Conservation (phyloP, 2,113 vertebrate genomes). For the Lycocorax pyrrhopterus region DNA sequence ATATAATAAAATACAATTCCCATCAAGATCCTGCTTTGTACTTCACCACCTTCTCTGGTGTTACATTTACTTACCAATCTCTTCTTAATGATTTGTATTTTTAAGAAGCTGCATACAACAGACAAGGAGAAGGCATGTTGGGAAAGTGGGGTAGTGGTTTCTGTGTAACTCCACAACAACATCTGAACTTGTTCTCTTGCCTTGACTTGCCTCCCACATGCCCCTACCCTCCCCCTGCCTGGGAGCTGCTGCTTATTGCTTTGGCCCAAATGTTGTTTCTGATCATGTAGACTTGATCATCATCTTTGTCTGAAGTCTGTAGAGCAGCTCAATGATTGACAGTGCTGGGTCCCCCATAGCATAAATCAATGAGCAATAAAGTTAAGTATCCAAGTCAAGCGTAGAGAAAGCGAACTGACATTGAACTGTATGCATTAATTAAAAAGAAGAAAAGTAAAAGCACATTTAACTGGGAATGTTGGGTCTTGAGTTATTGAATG, state of each 20-base stretch:
- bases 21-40: not conserved
- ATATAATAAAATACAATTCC: not conserved
- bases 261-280: not conserved
- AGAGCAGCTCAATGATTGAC: not conserved
- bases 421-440: not conserved
- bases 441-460: not conserved
- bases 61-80: not conserved
- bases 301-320: not conserved
- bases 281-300: not conserved
- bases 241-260: not conserved
- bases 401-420: not conserved
- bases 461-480: rapidly evolving
- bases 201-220: not conserved
- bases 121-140: not conserved
- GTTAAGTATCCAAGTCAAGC: not conserved
- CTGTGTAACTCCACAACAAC: not conserved
- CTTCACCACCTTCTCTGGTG: not conserved
- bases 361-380: slow-evolving; percentile 13
- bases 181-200: not conserved
- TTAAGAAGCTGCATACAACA: not conserved
- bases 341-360: not conserved
- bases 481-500: not conserved
- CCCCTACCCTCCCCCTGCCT: rapidly evolving
- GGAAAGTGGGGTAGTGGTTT: not conserved
- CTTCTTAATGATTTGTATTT: not conserved